These are phyloP conservation scores for Cylindroiulus punctatus DNA, from an alignment of 2,888 invertebrate species.

Conservation along the genomic window DNA sequence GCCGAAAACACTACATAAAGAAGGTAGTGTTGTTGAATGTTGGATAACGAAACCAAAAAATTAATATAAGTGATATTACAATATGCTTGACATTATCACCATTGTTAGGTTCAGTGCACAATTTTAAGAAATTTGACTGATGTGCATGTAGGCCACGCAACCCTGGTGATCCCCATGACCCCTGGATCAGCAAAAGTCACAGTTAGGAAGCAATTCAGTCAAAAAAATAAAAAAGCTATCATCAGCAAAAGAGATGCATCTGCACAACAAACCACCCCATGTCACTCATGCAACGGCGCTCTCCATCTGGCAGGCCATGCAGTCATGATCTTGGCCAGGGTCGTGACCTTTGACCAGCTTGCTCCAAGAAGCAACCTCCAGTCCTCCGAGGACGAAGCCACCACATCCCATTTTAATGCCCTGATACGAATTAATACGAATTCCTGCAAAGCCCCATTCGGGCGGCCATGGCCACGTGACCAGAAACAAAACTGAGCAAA, in stretches of 20 bases:
- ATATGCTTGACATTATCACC: no score
- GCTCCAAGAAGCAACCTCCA: neutral
- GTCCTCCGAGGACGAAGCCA: no score
- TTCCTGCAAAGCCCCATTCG: neutral
- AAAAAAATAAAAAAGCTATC: no score
- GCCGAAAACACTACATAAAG: no score
- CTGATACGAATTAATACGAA: neutral
- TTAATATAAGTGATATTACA: no score
- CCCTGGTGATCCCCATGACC: neutral
- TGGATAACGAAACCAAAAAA: no score
- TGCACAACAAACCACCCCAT: neutral
- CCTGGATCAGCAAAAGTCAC: neutral
- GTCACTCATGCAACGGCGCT: neutral
- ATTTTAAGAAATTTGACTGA: no score
- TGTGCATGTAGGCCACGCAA: no score
- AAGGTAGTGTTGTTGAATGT: no score
- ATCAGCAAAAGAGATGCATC: no score
- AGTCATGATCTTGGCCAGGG: neutral
- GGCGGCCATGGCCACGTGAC: neutral
- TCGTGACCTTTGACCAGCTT: neutral
- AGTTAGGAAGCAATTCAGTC: neutral
- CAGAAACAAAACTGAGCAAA: neutral
- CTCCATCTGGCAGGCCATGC: neutral
- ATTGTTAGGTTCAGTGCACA: no score
- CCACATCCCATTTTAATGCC: slow-evolving; percentile 5